Base-by-base conservation (phyloP, 2,797 vertebrate genomes). In the Melanotaenia boesemani region DNA sequence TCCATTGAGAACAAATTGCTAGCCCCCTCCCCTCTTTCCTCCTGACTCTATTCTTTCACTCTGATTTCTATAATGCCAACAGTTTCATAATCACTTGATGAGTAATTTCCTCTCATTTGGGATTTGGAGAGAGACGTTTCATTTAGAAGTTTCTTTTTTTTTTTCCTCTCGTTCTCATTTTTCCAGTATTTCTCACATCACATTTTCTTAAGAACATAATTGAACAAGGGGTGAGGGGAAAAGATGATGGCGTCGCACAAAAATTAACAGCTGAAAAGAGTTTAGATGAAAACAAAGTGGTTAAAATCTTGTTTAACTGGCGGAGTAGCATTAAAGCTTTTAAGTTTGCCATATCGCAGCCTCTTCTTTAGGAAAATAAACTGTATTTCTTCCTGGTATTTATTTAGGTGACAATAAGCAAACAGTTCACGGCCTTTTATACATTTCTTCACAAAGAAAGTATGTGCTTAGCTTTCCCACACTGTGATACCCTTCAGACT, bases 401-500 rank as follows among this genome's bases (percentile, higher is more conserved):
- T 89, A 84, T 86, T 62, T 71, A 22, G 3, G 28, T 67, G 70
- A 89, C 85, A 89, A 86, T 88, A 80, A 76, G 66, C 63, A 60
- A 81, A 87, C 79, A 82, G 80, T 81, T 76, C 58, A 80, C 69
- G 81, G 46, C 67, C 86, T 82, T 79, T 86, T 86, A 86, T 87
- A 74, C 34, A 86, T 82, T 80, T 67, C 72, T 74, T 83, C 92
- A 93, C 93, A 94, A 94, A 96, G 95, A 96, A 97, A 96, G 95
- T 97, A 96, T 96, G 95, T 94, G 70, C 76, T 83, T 84, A 74
- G 82, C 82, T 87, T 87, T 90, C 87, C 85, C 84, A 88, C 96
- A 96, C 96, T 96, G 95, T 96, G 93, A 95, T 95, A 95, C 95
- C 95, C 95, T 96, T 95, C 94, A 93, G 94, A 95, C 95, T 94